Base-by-base conservation (phyloP, 2,888 invertebrate genomes). In the Tetanocera ferruginea region DNA sequence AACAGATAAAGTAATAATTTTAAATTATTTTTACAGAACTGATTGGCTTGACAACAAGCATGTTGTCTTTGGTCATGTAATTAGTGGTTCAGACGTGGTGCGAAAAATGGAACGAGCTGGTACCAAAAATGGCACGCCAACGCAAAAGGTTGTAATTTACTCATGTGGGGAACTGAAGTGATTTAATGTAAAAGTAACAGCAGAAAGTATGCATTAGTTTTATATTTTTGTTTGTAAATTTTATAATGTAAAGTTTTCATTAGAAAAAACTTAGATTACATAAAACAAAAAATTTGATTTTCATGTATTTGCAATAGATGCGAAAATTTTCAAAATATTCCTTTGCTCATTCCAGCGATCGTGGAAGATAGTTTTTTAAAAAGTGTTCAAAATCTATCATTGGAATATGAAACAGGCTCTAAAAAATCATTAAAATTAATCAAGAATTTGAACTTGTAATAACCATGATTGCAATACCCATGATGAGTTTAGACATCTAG, bases 11-110 rank as follows among this genome's bases (percentile, higher is more conserved):
- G 14, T 69, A 49, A 49, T 9, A 49, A 49, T 49, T 9, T 49
- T 49, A 14, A 9, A 49, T 49, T 49, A 49, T 9, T 49, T 14
- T n/a, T 83, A 11, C 74, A 90, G 90, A 84, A 95, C 95, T 0
- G 94, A 95, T 70, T 95, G 95, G 98, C 89, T 99, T 77, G 98
- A 99, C 91, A 93, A 93, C 43, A 99, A 99, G 88, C 99, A 99
- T 90, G 98, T 99, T 9, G 99, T 98, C 0, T 99, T 99, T 91
- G 99, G 99, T 0, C 95, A 97, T 89, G 97, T 99, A 28, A 94
- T 97, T 77, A 96, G 96, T 82, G 98, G 98, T 1, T 92, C 98
- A 87, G 97, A 98, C 88, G 95, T 98, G 0, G 91, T 98, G 0
- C 94, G 96, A 88, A 96, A 97, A 90, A 95, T 98, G 91, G 98